Evolutionary conservation across 23 tunicate genomes (phyloP).

Genomic region (Styela plicata): DNA sequence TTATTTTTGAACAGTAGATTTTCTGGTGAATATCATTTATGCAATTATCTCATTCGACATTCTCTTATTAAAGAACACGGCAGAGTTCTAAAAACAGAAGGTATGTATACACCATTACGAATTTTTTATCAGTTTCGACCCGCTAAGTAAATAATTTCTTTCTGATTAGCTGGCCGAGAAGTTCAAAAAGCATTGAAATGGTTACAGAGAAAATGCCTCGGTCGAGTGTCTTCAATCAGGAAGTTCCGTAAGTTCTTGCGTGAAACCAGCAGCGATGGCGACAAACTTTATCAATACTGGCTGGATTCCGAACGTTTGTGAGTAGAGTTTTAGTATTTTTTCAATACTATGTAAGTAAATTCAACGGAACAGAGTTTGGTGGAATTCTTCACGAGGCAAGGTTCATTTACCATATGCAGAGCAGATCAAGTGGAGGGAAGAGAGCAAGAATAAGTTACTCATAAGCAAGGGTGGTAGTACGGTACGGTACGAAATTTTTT

Average conservation of each 20-base stretch:
- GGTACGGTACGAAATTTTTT: too few relatives aligned
- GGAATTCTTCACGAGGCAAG: too few relatives aligned
- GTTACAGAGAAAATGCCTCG: constrained; percentile 53
- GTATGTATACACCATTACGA: too few relatives aligned
- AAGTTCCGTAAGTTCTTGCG: constrained; percentile 53
- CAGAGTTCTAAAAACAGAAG: constrained; percentile 6
- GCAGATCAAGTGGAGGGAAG: too few relatives aligned
- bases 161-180: constrained; percentile 19
- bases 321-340: neutral
- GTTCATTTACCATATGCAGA: too few relatives aligned
- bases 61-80: constrained; percentile 17
- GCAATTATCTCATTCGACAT: constrained; percentile 30
- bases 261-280: constrained; percentile 21
- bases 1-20: constrained; percentile 43
- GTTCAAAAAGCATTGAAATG: constrained; percentile 44
- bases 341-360: too few relatives aligned
- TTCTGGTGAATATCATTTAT: constrained; percentile 44
- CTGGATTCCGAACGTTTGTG: constrained; percentile 65
- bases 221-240: constrained; percentile 52
- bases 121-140: too few relatives aligned
- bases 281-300: constrained; percentile 68
- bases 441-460: too few relatives aligned
- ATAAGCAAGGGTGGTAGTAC: too few relatives aligned
- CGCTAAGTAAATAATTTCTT: too few relatives aligned
- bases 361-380: too few relatives aligned